phyloP scores from a whole-genome alignment of 2,113 vertebrate species.

The Callionymus lyra region DNA sequence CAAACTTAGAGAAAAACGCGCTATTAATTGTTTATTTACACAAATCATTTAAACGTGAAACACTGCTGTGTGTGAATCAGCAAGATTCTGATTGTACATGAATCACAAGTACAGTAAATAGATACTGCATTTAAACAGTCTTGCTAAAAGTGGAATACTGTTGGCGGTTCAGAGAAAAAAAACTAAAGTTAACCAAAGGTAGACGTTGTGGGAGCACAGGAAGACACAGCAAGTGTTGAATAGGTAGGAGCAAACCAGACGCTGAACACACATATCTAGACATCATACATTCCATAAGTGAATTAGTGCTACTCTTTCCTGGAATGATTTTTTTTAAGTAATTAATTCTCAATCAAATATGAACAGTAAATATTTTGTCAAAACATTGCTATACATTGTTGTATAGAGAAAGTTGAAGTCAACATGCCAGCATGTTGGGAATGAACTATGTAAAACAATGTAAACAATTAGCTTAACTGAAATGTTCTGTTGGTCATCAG shows the following conservation, averaged over 20 bases:
- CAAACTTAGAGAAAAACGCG: neutral
- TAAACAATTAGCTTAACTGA: conserved; percentile 41
- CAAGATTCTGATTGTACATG: conserved; percentile 38
- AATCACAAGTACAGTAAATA: conserved; percentile 15
- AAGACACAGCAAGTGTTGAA: too few relatives aligned
- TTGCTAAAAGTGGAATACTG: conserved; percentile 27
- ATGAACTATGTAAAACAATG: conserved; percentile 49
- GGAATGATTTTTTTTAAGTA: too few relatives aligned
- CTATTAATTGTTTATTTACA: conserved; percentile 52
- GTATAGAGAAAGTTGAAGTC: conserved; percentile 45
- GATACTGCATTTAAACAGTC: conserved; percentile 8
- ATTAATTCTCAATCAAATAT: too few relatives aligned
- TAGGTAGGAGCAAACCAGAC: too few relatives aligned
- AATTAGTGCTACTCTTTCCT: too few relatives aligned
- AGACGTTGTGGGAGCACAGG: too few relatives aligned
- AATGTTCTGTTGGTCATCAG: conserved; percentile 39
- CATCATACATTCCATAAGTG: too few relatives aligned
- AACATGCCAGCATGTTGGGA: conserved; percentile 83
- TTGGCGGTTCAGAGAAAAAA: conserved; percentile 12
- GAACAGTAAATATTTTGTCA: too few relatives aligned
- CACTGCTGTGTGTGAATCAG: conserved; percentile 17
- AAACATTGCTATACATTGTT: neutral
- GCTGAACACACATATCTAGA: too few relatives aligned
- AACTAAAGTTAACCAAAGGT: neutral
- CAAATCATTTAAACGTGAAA: conserved; percentile 36